Evolutionary conservation across 2,797 vertebrate species (phyloP), one percentile per base, ranked within the genome.

Genomic region (Morelia viridis): DNA sequence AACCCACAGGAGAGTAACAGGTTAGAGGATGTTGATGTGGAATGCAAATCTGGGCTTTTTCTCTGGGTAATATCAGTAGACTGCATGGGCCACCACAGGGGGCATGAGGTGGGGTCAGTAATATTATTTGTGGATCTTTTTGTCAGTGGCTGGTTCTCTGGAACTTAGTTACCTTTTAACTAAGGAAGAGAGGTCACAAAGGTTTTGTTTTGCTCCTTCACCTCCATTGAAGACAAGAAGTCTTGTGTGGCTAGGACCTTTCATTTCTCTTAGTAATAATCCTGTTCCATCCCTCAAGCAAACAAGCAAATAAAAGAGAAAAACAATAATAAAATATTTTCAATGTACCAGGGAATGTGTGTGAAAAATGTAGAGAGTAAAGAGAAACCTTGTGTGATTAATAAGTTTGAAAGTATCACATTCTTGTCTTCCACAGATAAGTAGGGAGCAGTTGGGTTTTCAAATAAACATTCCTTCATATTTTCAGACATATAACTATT

Each of bases 381-480:
- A 12, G 53, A 68, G 50, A n/a, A 26, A 28, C 76, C 60, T 56
- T 31, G 12, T 92, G 76, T 85, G 87, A 89, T 90, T 71, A 92
- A 92, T 92, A 65, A 2, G 0, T 89, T 93, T 86, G 17, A 58
- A 90, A 92, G 65, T 87, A 90, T 89, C 0, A 87, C 35, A 65
- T 57, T 80, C 24, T 91, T 89, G 65, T 89, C 0, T 58, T 46
- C 76, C 5, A 26, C 24, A 41, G 62, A 68, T 71, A 91, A 60
- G 60, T 64, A 58, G 2, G 46, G 91, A 93, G 15, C 50, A 64
- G 89, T 95, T 90, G 62, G 89, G 91, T 88, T 91, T 95, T 94
- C 95, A 96, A 94, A 95, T 92, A 94, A 92, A 94, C 93, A 95
- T 96, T 95, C 91, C 84, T 91, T 22, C 50, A 89, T 53, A 68